Conservation (phyloP, 2,888 invertebrate species). For the Epiblema foenella region DNA sequence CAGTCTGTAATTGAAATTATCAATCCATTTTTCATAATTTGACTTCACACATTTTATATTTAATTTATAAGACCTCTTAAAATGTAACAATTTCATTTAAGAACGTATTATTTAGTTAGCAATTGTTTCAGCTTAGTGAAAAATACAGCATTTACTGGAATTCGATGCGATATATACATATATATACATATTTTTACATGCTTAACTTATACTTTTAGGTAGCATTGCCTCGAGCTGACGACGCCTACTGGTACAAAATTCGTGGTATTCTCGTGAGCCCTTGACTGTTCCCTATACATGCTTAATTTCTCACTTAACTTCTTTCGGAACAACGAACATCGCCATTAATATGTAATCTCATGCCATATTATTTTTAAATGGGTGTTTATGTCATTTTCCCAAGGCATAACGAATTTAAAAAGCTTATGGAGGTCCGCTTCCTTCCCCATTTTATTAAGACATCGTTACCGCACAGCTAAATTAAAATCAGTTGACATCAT, state of each 20-base stretch:
- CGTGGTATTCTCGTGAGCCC: slow-evolving; percentile 49
- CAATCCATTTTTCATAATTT: no score
- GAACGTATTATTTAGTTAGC: background rate
- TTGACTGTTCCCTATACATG: slow-evolving; percentile 54
- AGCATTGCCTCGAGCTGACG: slow-evolving; percentile 14
- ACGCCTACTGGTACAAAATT: slow-evolving; percentile 44
- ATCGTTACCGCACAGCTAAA: background rate
- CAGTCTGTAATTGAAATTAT: no score
- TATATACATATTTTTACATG: no score
- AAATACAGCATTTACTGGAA: background rate
- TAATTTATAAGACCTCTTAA: no score
- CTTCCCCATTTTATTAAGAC: slow-evolving; percentile 8
- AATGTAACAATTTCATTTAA: no score
- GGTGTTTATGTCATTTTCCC: slow-evolving; percentile 39
- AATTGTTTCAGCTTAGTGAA: background rate
- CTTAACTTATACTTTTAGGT: background rate
- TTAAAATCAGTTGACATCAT: background rate
- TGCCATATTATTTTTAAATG: slow-evolving; percentile 40
- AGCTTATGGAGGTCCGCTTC: slow-evolving; percentile 15
- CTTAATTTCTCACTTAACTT: slow-evolving; percentile 58
- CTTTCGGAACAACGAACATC: slow-evolving; percentile 47
- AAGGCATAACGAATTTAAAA: slow-evolving; percentile 26
- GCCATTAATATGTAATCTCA: slow-evolving; percentile 48
- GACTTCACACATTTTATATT: no score
- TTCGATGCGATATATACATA: no score